Evolutionary conservation across 2,888 invertebrate species (phyloP).

Genomic region (Archips crataeganus): DNA sequence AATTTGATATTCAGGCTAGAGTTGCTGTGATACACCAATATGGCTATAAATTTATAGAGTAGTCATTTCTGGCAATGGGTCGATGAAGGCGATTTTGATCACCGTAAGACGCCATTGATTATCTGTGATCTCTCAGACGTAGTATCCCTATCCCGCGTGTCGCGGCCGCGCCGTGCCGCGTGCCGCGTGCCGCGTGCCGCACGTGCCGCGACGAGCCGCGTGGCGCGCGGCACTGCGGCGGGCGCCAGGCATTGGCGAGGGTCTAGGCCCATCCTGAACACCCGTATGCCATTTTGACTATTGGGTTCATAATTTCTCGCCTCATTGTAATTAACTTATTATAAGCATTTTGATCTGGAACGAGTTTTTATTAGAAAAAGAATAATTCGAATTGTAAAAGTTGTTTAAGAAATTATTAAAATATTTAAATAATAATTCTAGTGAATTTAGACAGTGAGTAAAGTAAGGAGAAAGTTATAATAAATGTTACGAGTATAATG

Average conservation of each 20-base stretch:
- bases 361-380: slow-evolving; percentile 73
- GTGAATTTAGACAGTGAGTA: slow-evolving; percentile 81
- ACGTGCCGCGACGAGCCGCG: no score
- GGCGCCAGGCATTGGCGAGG: background rate
- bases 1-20: slow-evolving; percentile 83
- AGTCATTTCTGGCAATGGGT: slow-evolving; percentile 72
- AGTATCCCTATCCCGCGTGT: slow-evolving; percentile 59
- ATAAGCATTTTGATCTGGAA: slow-evolving; percentile 72
- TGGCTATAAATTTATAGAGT: slow-evolving; percentile 78
- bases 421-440: slow-evolving; percentile 83
- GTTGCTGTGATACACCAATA: slow-evolving; percentile 84
- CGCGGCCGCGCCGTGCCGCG: slow-evolving; percentile 29
- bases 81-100: slow-evolving; percentile 53
- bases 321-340: slow-evolving; percentile 53
- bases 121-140: slow-evolving; percentile 77
- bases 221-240: slow-evolving; percentile 4
- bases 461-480: slow-evolving; percentile 69
- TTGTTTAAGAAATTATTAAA: slow-evolving; percentile 80
- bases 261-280: slow-evolving; percentile 44
- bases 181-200: background rate
- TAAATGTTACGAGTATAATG: slow-evolving; percentile 83
- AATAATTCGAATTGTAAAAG: slow-evolving; percentile 75
- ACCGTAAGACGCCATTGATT: slow-evolving; percentile 65
- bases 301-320: slow-evolving; percentile 50
- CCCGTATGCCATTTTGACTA: slow-evolving; percentile 52